Base-by-base conservation (phyloP, 1,140 invertebrate genomes). In the Reticulitermes speratus region DNA sequence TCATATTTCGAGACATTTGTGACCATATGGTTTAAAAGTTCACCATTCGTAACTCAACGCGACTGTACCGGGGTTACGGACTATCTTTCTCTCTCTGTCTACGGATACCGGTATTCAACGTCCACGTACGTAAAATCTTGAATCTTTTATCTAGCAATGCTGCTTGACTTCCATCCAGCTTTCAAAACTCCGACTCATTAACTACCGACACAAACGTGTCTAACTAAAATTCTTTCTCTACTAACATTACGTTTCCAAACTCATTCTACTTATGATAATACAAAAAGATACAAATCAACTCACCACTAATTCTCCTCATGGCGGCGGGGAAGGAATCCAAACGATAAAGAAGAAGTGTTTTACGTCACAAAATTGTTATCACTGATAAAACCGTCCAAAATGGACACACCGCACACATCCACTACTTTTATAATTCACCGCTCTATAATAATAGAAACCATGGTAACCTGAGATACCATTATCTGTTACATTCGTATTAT, bases 41-140 rank as follows among this genome's bases (percentile, higher is more conserved):
- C 65, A 75, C 65, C 65, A 75, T 75, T 75, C n/a, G 65, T 30
- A 75, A 75, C 11, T n/a, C 25, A 75, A 75, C 65, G n/a, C n/a
- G 65, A 75, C 65, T 75, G 65, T 75, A 75, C 65, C n/a, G 25
- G 65, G 65, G 65, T 75, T 75, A 75, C 65, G 14, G 65, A 75
- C 65, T 75, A 11, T 75, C 65, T 25, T 75, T 75, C 65, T 75
- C 65, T 75, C 65, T 75, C 65, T 75, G 25, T 75, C n/a, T 25
- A 75, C n/a, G 65, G 25, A 30, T 75, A 75, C 65, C 65, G 65
- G 65, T 30, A 75, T 75, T 30, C 65, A n/a, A 30, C 65, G 25
- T 75, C 65, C 65, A 75, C 65, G 65, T 75, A n/a, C 65, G 65
- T 75, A 75, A 75, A 75, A 75, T 75, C 65, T 75, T 75, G 65